Evolutionary conservation across 2,797 vertebrate genomes (phyloP).

Genomic region (Muscicapa striata): DNA sequence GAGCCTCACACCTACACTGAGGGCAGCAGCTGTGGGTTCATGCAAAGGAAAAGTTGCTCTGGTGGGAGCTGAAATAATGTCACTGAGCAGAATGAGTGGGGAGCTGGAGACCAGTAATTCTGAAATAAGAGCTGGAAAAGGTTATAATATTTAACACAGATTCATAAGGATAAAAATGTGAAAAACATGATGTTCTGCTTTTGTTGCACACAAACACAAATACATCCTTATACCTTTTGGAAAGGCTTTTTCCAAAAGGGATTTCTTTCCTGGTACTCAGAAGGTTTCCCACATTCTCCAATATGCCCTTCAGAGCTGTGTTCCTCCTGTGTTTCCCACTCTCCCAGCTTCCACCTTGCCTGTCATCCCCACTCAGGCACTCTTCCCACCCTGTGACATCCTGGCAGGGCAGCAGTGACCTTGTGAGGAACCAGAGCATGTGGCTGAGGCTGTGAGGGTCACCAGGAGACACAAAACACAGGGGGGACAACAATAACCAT

Average conservation of each 20-base stretch:
- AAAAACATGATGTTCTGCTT: neutral
- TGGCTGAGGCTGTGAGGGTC: neutral
- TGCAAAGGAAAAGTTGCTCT: neutral
- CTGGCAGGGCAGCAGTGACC: neutral
- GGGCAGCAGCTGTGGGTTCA: neutral
- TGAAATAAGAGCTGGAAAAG: neutral
- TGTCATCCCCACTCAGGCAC: neutral
- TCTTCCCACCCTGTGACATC: neutral
- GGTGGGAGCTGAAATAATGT: neutral
- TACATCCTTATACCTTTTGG: neutral
- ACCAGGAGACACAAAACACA: neutral
- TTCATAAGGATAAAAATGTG: neutral
- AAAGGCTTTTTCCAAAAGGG: neutral
- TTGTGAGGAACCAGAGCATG: fast-evolving
- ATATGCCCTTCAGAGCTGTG: fast-evolving
- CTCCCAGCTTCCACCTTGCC: neutral
- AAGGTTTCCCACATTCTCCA: neutral
- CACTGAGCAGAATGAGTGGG: neutral
- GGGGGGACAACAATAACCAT: neutral
- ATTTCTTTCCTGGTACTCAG: neutral
- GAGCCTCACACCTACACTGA: neutral
- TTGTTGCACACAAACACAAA: neutral
- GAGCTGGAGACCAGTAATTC: neutral
- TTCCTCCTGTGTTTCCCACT: neutral
- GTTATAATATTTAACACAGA: neutral